Percentiles rank a stretch among this genome's conserved stretches.
These are phyloP conservation scores for Rousettus madagascariensis DNA, from an alignment of 2,797 vertebrate genomes.

Conservation along the genomic window DNA sequence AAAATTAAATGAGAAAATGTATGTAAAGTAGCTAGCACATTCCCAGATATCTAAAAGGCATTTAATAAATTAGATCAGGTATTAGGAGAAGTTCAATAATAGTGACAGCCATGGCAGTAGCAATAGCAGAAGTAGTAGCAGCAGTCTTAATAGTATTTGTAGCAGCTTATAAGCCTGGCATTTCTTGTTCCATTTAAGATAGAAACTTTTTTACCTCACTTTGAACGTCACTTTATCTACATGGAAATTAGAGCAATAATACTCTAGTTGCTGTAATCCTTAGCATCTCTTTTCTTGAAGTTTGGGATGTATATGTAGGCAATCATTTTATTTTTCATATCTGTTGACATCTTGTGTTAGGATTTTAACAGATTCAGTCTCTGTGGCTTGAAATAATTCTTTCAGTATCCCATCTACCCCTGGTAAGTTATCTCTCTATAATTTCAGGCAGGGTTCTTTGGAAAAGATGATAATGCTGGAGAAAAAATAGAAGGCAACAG, in stretches of 20 bases:
- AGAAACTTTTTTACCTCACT: not conserved
- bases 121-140: too few species aligned
- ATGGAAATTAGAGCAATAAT: not conserved
- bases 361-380: not conserved
- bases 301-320: not conserved
- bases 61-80: not conserved
- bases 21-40: not conserved
- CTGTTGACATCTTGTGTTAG: not conserved
- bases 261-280: not conserved
- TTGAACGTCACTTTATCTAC: not conserved
- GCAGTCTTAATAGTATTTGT: too few species aligned
- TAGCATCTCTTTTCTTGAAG: not conserved
- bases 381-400: not conserved
- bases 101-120: too few species aligned
- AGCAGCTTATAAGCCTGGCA: not conserved
- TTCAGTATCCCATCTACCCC: not conserved
- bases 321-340: not conserved
- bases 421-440: not conserved
- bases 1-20: not conserved
- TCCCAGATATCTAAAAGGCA: not conserved
- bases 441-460: not conserved
- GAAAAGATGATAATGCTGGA: not conserved
- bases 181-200: not conserved
- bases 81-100: too few species aligned
- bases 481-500: not conserved